phyloP scores from a whole-genome alignment of 1,140 invertebrate genomes.

The Drusus annulatus region DNA sequence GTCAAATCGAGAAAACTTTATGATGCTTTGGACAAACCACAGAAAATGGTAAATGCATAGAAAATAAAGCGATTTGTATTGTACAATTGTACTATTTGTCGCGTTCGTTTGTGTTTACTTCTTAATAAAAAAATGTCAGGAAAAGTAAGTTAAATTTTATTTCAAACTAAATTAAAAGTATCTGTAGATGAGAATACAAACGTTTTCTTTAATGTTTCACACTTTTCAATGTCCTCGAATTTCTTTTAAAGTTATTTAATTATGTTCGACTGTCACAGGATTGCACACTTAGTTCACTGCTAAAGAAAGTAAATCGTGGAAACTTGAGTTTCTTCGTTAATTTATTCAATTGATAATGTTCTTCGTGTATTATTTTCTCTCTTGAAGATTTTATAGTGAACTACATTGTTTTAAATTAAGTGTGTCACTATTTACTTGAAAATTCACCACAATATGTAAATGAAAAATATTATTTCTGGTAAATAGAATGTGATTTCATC shows the following conservation, averaged over 20 bases:
- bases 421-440: no score
- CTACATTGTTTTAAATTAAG: no score
- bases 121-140: neutral
- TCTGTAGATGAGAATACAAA: no score
- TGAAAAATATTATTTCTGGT: no score
- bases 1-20: neutral
- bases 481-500: no score
- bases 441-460: no score
- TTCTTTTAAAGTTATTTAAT: neutral
- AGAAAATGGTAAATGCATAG: neutral
- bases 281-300: neutral
- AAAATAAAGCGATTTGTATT: constrained; percentile 5
- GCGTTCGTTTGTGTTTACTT: constrained; percentile 38
- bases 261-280: neutral
- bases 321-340: neutral
- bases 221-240: neutral
- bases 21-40: neutral
- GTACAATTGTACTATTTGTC: no score
- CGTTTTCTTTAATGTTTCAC: no score
- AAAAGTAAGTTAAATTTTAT: constrained; percentile 19
- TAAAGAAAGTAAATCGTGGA: no score
- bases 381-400: no score
- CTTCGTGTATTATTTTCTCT: neutral
- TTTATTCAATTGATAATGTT: neutral
- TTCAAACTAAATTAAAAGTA: no score